Percentiles rank a stretch among this genome's conserved stretches.
Evolutionary conservation across 2,797 vertebrate species (phyloP).

Genomic region (Myotis myotis): DNA sequence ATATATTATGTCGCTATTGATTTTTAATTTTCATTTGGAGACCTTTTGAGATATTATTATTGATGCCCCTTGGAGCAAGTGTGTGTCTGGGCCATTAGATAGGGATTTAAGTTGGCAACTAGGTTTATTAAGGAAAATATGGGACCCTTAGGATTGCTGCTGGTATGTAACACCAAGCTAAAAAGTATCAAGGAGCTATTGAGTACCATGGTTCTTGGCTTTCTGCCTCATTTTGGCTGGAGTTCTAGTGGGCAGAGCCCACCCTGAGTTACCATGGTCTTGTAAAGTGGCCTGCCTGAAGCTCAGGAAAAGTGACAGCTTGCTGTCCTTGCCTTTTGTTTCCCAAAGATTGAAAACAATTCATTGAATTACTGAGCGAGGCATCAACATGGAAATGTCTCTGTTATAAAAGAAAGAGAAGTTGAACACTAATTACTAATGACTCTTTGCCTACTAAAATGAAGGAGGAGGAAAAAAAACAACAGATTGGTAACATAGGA

Average conservation of each 20-base stretch:
- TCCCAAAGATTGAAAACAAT: conserved; percentile 1
- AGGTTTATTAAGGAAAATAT: neutral
- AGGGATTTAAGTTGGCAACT: conserved; percentile 31
- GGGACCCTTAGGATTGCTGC: neutral
- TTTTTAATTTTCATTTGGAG: conserved; percentile 34
- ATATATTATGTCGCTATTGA: neutral
- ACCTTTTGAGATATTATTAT: conserved; percentile 8
- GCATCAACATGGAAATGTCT: neutral
- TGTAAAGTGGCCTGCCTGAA: neutral
- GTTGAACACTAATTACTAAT: neutral
- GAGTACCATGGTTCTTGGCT: neutral
- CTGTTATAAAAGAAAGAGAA: conserved; percentile 15
- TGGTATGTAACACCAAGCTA: neutral
- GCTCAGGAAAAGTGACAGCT: neutral
- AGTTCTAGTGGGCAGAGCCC: neutral
- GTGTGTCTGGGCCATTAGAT: neutral
- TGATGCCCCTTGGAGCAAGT: neutral
- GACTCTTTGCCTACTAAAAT: neutral
- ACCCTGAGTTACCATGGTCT: neutral
- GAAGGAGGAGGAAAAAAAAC: neutral
- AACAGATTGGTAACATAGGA: neutral
- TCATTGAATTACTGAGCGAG: neutral
- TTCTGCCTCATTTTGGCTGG: neutral
- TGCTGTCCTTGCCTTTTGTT: neutral
- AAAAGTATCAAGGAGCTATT: neutral